Percentiles rank a stretch among this genome's conserved stretches.
These are phyloP conservation scores for Nesogale talazaci DNA, from an alignment of 2,113 vertebrate genomes.

Conservation along the genomic window DNA sequence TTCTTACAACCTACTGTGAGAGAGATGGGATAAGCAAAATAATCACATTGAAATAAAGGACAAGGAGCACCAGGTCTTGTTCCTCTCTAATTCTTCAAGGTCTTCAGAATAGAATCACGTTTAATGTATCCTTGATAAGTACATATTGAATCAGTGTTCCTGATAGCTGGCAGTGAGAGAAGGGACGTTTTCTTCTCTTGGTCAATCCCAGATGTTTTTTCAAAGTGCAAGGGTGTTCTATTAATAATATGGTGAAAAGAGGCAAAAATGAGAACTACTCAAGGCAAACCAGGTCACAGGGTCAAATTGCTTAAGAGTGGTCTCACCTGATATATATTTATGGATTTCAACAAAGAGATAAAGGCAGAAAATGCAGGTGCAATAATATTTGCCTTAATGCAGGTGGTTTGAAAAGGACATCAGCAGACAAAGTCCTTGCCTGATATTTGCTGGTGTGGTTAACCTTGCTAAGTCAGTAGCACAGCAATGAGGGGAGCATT, in stretches of 20 bases:
- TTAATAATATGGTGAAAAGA: conserved; percentile 31
- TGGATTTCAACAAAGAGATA: not conserved
- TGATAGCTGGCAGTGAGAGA: conserved; percentile 39
- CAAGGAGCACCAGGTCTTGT: not conserved
- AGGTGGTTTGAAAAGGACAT: not conserved
- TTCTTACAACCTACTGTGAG: conserved; percentile 34
- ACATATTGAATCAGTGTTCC: not conserved
- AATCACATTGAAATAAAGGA: conserved; percentile 44
- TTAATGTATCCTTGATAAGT: conserved; percentile 39
- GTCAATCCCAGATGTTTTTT: conserved; percentile 25
- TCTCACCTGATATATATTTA: conserved; percentile 18
- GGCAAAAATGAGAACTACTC: not conserved
- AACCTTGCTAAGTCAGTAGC: conserved; percentile 44
- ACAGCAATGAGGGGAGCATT: not conserved
- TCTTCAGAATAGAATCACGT: conserved; percentile 34
- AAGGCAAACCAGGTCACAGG: conserved; percentile 29
- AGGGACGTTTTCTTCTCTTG: not conserved
- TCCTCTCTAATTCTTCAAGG: not conserved
- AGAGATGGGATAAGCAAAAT: not conserved
- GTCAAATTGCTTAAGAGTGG: not conserved
- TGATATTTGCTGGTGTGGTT: not conserved
- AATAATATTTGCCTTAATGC: not conserved
- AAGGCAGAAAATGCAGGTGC: not conserved
- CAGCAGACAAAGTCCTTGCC: conserved; percentile 15
- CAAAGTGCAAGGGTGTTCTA: not conserved